These are phyloP conservation scores for Chrysodeixis includens DNA, from an alignment of 2,888 invertebrate genomes.

Conservation along the genomic window DNA sequence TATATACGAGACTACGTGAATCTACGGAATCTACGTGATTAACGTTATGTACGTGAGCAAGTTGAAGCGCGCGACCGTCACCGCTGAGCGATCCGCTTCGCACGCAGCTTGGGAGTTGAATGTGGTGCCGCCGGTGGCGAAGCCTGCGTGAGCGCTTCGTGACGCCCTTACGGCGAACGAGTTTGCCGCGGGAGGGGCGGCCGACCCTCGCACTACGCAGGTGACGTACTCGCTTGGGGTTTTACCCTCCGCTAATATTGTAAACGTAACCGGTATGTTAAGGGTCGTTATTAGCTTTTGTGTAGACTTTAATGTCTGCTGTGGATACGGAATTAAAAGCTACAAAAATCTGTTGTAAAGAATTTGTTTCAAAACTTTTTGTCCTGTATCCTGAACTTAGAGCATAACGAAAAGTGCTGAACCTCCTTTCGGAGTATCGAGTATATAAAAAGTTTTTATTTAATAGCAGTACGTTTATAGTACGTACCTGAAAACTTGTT, in stretches of 20 bases:
- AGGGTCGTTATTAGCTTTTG: slow-evolving; percentile 2
- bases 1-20: slow-evolving; percentile 25
- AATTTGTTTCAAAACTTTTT: too few species aligned
- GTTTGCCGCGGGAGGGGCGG: slow-evolving; percentile 45
- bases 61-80: slow-evolving; percentile 77
- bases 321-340: too few species aligned
- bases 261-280: slow-evolving; percentile 19
- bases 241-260: slow-evolving; percentile 26
- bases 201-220: slow-evolving; percentile 24
- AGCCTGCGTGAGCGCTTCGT: slow-evolving; percentile 44
- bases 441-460: too few species aligned
- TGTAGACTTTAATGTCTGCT: too few species aligned
- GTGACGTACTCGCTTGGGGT: slow-evolving; percentile 19
- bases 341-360: too few species aligned
- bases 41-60: slow-evolving; percentile 21
- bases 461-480: too few species aligned
- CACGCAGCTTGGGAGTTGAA: slow-evolving; percentile 76
- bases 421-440: too few species aligned
- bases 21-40: slow-evolving; percentile 10
- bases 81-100: slow-evolving; percentile 86
- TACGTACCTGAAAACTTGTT: too few species aligned
- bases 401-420: too few species aligned
- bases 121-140: slow-evolving; percentile 62
- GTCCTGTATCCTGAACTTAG: too few species aligned
- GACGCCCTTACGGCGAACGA: slow-evolving; percentile 42